A percentile compares a stretch with the other conserved stretches of the same genome.
phyloP scores from a whole-genome alignment of 1,140 invertebrate species.

The Hyposmocoma kahamanoa region DNA sequence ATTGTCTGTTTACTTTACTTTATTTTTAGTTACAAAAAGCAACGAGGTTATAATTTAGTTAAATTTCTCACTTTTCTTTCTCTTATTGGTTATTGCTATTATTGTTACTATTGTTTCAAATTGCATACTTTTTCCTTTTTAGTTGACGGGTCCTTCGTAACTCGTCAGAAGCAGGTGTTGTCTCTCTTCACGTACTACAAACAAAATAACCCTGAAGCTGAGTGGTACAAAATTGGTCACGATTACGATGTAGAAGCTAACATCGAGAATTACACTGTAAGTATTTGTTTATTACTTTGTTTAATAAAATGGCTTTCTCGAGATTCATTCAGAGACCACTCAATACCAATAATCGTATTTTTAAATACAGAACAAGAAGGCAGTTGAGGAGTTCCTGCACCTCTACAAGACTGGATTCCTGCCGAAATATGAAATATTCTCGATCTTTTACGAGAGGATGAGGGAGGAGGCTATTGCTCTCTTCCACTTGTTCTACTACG shows the following conservation, averaged over 20 bases:
- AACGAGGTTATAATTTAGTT: too few relatives aligned
- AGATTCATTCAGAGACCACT: too few relatives aligned
- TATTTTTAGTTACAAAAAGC: too few relatives aligned
- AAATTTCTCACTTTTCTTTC: too few relatives aligned
- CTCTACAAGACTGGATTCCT: constrained; percentile 67
- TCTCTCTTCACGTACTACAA: constrained; percentile 20
- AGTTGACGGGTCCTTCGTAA: constrained; percentile 20
- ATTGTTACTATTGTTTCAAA: too few relatives aligned
- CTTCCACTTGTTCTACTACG: constrained; percentile 44
- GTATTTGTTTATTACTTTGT: background rate
- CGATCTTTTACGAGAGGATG: constrained; percentile 65
- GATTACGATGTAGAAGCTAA: constrained; percentile 13
- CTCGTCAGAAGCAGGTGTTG: constrained; percentile 22
- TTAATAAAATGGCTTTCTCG: too few relatives aligned
- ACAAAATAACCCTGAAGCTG: constrained; percentile 10
- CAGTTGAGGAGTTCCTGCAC: constrained; percentile 73
- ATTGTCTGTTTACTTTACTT: too few relatives aligned
- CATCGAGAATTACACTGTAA: constrained; percentile 11
- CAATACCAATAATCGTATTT: background rate
- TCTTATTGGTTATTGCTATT: too few relatives aligned
- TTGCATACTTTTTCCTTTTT: background rate
- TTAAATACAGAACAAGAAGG: constrained; percentile 51
- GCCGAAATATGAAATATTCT: constrained; percentile 72
- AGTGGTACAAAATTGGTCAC: constrained; percentile 18
- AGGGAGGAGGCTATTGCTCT: constrained; percentile 60